Base-by-base conservation (phyloP, 2,888 invertebrate species). In the Coenonympha arcania region DNA sequence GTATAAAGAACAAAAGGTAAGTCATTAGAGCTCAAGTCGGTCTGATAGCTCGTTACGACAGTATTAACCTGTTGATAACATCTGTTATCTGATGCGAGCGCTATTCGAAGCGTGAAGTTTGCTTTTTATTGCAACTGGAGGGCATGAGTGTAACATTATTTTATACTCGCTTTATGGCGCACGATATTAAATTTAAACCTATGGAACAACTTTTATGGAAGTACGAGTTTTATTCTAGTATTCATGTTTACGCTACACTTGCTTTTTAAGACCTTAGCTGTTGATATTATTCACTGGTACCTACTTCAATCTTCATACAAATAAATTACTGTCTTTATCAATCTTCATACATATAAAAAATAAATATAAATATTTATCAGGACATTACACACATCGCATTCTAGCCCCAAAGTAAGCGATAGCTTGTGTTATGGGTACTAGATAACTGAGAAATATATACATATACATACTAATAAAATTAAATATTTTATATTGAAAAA, bases 101-200 rank as follows among this genome's bases (percentile, higher is more conserved):
- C 56, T 53, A 60, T 53, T 51, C 54, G 56, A 57, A 60, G 63
- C 73, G 69, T 70, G 62, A 70, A 69, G 56, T 57, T 59, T 59
- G 51, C 52, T 56, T 54, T 61, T 62, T 61, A 54, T 52, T 55
- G 51, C 54, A 42, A 47, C 46, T 36, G 48, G 30, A 43, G 48
- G 50, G 39, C 20, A 47, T 44, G 50, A 41, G 42, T 43, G 31
- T 43, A 31, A 31, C 42, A 31, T 43, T 43, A 34, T 44, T 49
- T 50, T 40, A 50, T 44, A 37, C 19, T 41, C 41, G 30, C 19
- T 41, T 41, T 30, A 41, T 41, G 18, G 41, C 19, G n/a, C 18
- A 4, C 28, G 11, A 30, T 30, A 41, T 30, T 41, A 30, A 41
- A 41, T 41, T 3, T 41, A 41, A 41, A 41, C 8, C 15, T 6